Percentiles rank a stretch among this genome's conserved stretches.
phyloP scores from a whole-genome alignment of 2,888 invertebrate species.

The Polymixis flavicincta region DNA sequence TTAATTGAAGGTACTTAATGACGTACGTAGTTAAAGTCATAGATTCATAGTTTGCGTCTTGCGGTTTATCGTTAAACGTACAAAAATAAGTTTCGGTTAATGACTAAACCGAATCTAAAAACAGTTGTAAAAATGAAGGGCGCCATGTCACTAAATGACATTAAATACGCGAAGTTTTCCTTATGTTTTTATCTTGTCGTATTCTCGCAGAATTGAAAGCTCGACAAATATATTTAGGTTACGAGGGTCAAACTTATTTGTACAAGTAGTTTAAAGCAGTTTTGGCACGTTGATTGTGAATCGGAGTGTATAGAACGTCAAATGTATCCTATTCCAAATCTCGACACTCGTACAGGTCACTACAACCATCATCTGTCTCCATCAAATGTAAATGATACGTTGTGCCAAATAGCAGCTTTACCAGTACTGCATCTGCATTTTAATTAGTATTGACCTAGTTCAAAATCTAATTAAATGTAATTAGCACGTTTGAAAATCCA shows the following conservation, averaged over 20 bases:
- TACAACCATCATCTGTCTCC: neutral
- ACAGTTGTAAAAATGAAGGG: slow-evolving; percentile 28
- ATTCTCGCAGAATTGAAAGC: slow-evolving; percentile 36
- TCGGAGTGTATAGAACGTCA: neutral
- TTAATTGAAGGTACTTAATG: slow-evolving; percentile 5
- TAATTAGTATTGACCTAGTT: slow-evolving; percentile 4
- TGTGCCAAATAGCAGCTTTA: neutral
- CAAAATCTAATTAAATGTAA: slow-evolving; percentile 17
- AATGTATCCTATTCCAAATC: neutral
- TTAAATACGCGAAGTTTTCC: slow-evolving; percentile 29
- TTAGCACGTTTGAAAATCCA: slow-evolving; percentile 35
- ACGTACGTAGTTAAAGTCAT: slow-evolving; percentile 1
- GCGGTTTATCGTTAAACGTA: slow-evolving; percentile 32
- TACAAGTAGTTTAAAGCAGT: neutral
- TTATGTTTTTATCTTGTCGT: slow-evolving; percentile 23
- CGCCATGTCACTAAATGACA: slow-evolving; percentile 3
- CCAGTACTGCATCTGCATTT: neutral
- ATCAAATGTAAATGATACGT: neutral
- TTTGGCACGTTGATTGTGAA: neutral
- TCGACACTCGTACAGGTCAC: neutral
- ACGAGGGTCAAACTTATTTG: slow-evolving; percentile 1
- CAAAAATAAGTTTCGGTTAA: slow-evolving; percentile 10
- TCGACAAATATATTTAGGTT: slow-evolving; percentile 13
- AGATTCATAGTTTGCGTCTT: slow-evolving; percentile 10
- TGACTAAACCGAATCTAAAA: slow-evolving; percentile 10